These are phyloP conservation scores for Entomobrya multifasciata DNA, from an alignment of 2,888 invertebrate genomes.

Conservation along the genomic window DNA sequence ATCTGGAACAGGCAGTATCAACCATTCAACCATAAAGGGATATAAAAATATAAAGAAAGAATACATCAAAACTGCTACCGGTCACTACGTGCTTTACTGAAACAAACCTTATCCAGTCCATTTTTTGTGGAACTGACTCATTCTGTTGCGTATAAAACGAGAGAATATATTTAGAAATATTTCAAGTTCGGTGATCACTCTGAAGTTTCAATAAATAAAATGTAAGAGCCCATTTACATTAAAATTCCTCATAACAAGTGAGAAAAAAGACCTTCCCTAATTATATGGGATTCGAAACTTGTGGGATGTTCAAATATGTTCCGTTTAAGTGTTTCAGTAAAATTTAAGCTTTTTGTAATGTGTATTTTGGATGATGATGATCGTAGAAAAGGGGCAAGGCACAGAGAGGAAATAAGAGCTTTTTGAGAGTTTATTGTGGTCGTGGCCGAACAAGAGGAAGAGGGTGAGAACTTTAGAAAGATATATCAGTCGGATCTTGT, in stretches of 20 bases:
- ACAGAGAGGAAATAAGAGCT: neutral
- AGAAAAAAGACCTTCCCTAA: conserved; percentile 29
- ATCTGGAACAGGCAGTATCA: conserved; percentile 24
- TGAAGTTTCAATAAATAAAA: conserved; percentile 6
- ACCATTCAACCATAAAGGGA: neutral
- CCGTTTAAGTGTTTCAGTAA: conserved; percentile 33
- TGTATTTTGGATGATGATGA: neutral
- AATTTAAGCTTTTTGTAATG: conserved; percentile 23
- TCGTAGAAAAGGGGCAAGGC: neutral
- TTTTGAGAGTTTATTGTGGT: conserved; percentile 47
- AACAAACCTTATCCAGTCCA: neutral
- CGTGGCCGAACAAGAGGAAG: conserved; percentile 38
- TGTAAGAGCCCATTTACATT: neutral
- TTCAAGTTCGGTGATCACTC: conserved; percentile 4
- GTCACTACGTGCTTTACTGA: neutral
- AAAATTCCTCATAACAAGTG: neutral
- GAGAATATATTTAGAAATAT: too few species aligned
- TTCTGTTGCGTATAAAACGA: too few species aligned
- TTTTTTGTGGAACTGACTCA: neutral
- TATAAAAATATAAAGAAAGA: neutral
- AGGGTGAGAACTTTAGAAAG: conserved; percentile 24
- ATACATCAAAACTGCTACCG: too few species aligned
- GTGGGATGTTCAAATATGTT: neutral
- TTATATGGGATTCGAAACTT: conserved; percentile 13
- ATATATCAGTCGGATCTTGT: neutral